Base-by-base conservation (phyloP, 2,113 vertebrate species). In the Passer montanus region DNA sequence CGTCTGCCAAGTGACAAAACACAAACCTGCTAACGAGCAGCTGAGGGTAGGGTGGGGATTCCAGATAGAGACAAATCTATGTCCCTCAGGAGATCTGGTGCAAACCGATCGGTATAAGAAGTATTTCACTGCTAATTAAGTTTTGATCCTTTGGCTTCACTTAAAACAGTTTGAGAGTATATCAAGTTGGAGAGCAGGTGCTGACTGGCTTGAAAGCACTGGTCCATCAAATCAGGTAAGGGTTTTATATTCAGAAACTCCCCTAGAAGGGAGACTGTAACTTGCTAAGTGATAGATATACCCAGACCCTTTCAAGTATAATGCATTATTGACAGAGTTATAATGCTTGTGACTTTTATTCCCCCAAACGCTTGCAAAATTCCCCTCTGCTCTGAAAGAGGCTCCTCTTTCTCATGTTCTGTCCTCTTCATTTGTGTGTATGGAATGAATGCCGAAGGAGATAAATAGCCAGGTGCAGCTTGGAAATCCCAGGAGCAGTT, bases 101-200 rank as follows among this genome's bases (percentile, higher is more conserved):
- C 96, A 94, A 97, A 95, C 89, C 0, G 47, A 98, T 97, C 96
- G 43, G 92, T 93, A 73, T 37, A 97, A 98, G 92, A 97, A 96
- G 95, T 97, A 97, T 97, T 98, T 96, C 46, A 46, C 93, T 94
- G 93, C 97, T 98, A 98, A 98, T 98, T 98, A 98, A 98, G 97
- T 97, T 97, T 96, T 98, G 98, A 98, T 98, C 96, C 97, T 95
- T 97, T 98, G 98, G 98, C 98, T 98, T 95, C 83, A 97, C 97
- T 98, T 98, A 94, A 98, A 98, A 98, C 96, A 87, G 80, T 95
- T 95, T 94, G 85, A 84, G 94, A 94, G 95, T 89, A 92, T 96
- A 97, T 98, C 94, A 93, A 95, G 87, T 97, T 95, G 92, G 95
- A 97, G 87, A 97, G 97, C 98, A 98, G 98, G 98, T 98, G 98